Evolutionary conservation across 2,888 invertebrate genomes (phyloP).

Genomic region (Nemotelus nigrinus): DNA sequence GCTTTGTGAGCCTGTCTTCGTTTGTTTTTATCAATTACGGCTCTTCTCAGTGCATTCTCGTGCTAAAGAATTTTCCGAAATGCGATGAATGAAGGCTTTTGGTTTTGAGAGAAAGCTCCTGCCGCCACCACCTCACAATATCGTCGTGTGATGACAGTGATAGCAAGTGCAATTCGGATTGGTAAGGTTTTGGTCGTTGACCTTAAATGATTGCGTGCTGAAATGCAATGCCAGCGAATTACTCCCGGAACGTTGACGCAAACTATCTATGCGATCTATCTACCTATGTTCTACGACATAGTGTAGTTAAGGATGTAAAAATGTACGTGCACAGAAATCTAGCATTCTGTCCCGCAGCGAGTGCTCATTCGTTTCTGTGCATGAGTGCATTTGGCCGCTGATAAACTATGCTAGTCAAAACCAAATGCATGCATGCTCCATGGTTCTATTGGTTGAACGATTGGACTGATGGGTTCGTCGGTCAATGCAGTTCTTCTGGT

Average conservation of each 20-base stretch:
- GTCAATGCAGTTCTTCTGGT: slow-evolving; percentile 3
- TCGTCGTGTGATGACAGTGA: not conserved
- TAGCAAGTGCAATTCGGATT: slow-evolving; percentile 27
- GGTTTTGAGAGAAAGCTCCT: too few species aligned
- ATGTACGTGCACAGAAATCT: not conserved
- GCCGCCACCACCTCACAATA: too few species aligned
- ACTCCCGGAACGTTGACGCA: not conserved
- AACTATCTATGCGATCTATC: too few species aligned
- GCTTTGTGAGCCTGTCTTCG: too few species aligned
- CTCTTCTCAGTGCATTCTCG: too few species aligned
- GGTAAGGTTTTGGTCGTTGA: slow-evolving; percentile 43
- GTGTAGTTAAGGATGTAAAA: not conserved
- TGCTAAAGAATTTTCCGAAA: not conserved
- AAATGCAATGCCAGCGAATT: slow-evolving; percentile 31
- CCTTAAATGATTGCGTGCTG: slow-evolving; percentile 40
- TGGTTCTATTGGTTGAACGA: not conserved
- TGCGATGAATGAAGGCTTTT: too few species aligned
- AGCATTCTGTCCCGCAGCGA: not conserved
- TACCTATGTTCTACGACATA: too few species aligned
- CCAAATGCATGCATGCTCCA: not conserved
- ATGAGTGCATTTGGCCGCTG: slow-evolving; percentile 2
- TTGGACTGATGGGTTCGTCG: not conserved
- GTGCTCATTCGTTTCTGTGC: slow-evolving; percentile 9
- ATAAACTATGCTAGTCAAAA: not conserved
- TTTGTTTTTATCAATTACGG: too few species aligned